Evolutionary conservation across 1,140 invertebrate species (phyloP).

Genomic region (Conus betulinus): DNA sequence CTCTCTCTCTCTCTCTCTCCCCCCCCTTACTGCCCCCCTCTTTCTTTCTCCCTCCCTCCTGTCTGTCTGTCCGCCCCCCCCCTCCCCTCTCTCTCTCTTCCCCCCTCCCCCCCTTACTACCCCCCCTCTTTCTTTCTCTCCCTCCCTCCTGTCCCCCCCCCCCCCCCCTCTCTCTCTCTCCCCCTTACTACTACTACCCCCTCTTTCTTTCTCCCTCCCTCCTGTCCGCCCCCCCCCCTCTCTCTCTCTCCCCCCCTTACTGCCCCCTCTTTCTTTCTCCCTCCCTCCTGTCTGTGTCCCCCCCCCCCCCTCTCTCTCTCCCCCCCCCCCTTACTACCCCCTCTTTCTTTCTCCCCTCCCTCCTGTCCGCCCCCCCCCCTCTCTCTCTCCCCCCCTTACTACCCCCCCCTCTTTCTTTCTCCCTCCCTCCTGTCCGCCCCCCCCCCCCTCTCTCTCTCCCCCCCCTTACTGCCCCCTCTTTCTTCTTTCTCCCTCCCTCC

Average conservation of each 20-base stretch:
- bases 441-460: background rate
- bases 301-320: background rate
- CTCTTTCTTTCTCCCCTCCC: no score
- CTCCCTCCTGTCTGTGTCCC: background rate
- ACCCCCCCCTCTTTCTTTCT: no score
- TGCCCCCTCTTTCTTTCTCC: background rate
- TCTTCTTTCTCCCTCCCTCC: background rate
- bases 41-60: background rate
- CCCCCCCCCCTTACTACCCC: no score
- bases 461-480: background rate
- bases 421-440: no score
- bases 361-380: no score
- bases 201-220: background rate
- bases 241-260: no score
- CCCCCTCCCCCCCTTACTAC: background rate
- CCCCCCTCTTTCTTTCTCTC: background rate
- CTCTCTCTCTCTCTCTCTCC: slow-evolving; percentile 6
- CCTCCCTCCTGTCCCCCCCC: background rate
- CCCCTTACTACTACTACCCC: background rate
- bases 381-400: no score
- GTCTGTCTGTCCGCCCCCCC: no score
- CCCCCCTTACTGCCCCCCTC: background rate
- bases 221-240: no score
- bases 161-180: background rate
- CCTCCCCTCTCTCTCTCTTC: no score